phyloP scores from a whole-genome alignment of 2,113 vertebrate genomes.

The Thamnophis sirtalis region DNA sequence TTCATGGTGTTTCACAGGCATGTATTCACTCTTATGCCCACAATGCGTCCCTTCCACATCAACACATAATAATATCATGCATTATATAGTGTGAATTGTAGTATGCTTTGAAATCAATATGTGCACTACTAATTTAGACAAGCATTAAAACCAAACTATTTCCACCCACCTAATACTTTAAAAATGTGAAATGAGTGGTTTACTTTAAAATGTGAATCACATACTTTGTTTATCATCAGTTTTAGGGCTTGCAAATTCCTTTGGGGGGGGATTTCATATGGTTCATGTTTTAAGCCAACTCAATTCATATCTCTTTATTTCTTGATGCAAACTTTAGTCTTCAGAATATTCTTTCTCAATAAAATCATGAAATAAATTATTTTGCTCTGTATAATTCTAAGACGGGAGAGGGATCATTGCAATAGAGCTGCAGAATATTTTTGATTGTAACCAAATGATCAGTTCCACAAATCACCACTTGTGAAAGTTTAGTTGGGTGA shows the following conservation, averaged over 20 bases:
- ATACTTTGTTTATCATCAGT: neutral
- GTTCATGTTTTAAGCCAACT: neutral
- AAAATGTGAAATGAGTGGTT: neutral
- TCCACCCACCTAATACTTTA: neutral
- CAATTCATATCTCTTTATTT: neutral
- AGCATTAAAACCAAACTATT: neutral
- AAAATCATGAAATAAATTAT: neutral
- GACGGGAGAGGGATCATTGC: neutral
- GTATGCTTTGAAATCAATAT: neutral
- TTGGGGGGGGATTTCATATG: neutral
- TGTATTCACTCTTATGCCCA: neutral
- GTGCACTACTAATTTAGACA: neutral
- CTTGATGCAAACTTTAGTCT: neutral
- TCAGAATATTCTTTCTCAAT: neutral
- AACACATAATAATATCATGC: neutral
- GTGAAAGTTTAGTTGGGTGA: neutral
- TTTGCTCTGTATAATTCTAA: neutral
- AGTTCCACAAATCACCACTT: neutral
- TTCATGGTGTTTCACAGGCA: neutral
- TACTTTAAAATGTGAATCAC: neutral
- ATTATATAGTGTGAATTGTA: neutral
- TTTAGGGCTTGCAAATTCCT: neutral
- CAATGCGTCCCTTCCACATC: neutral
- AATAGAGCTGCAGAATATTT: neutral
- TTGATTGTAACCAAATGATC: neutral